Evolutionary conservation across 2,797 vertebrate genomes (phyloP).

Genomic region (Anguilla anguilla): DNA sequence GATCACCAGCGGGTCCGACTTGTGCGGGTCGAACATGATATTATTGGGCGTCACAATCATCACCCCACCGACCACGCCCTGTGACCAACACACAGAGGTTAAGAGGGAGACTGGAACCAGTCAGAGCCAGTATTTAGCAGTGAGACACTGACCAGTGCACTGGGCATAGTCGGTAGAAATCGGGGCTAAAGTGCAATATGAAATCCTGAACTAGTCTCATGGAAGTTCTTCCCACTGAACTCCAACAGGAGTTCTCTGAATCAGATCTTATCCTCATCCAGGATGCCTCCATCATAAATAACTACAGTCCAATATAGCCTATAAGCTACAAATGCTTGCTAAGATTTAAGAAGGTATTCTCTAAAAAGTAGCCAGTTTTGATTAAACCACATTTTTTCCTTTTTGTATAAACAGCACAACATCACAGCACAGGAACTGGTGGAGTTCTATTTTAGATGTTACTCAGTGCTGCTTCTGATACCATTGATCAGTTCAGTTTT

Average conservation of each 20-base stretch:
- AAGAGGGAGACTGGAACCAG: background rate
- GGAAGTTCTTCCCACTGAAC: background rate
- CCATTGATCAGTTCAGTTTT: background rate
- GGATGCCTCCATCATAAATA: background rate
- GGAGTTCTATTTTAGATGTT: background rate
- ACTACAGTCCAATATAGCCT: background rate
- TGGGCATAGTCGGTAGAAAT: background rate
- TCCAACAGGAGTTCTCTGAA: background rate
- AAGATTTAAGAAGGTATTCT: background rate
- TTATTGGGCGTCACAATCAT: slow-evolving; percentile 99
- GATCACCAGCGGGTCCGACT: slow-evolving; percentile 95
- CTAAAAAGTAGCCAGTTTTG: background rate
- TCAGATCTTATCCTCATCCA: background rate
- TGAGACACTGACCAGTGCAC: background rate
- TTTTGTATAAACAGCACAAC: background rate
- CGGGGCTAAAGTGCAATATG: background rate
- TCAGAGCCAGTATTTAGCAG: background rate
- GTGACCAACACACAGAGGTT: slow-evolving; percentile 20
- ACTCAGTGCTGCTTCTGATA: background rate
- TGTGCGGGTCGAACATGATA: slow-evolving; percentile 99
- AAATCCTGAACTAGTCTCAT: background rate
- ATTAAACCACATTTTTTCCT: background rate
- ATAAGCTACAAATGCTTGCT: background rate
- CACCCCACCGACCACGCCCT: slow-evolving; percentile 97
- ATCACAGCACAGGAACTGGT: background rate